A percentile compares a stretch with the other conserved stretches of the same genome.
Evolutionary conservation across 92 coral and sea anemone genomes (phyloP).

Genomic region (Porites cylindrica): DNA sequence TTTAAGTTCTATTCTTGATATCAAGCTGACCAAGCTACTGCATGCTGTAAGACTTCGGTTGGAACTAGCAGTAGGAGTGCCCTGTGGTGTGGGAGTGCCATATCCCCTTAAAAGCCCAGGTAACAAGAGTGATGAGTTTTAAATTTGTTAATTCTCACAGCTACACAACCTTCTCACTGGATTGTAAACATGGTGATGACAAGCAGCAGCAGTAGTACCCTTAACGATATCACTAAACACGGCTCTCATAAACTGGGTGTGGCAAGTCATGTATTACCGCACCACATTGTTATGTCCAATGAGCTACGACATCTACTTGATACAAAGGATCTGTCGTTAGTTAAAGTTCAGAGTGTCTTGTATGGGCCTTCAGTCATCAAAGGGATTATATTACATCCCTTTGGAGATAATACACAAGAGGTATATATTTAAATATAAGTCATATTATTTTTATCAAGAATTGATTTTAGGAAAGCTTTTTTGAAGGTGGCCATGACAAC

Average conservation of each 20-base stretch:
- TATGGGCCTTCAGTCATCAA: constrained; percentile 69
- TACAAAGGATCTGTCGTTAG: constrained; percentile 67
- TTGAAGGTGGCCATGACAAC: too few species aligned
- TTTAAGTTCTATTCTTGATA: too few species aligned
- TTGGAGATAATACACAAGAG: constrained; percentile 58
- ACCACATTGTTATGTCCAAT: constrained; percentile 58
- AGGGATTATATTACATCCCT: constrained; percentile 89
- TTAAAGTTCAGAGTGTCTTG: constrained; percentile 55
- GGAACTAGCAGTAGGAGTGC: too few species aligned
- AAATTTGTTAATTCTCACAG: neutral
- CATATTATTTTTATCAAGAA: too few species aligned
- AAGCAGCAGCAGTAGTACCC: constrained; percentile 3
- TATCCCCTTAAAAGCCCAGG: too few species aligned
- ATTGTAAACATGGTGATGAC: constrained; percentile 48
- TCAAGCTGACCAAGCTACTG: too few species aligned
- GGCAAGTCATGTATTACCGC: constrained; percentile 59
- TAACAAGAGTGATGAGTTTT: too few species aligned
- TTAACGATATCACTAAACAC: neutral
- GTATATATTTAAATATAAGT: constrained; percentile 15
- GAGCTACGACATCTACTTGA: constrained; percentile 72
- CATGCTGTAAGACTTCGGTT: too few species aligned
- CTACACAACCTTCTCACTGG: neutral
- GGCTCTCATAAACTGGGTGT: constrained; percentile 14
- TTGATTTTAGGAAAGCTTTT: too few species aligned
- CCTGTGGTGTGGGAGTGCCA: too few species aligned